Evolutionary conservation across 2,797 vertebrate species (phyloP), one percentile per base, ranked within the genome.

Genomic region (Sebastolobus altivelis): DNA sequence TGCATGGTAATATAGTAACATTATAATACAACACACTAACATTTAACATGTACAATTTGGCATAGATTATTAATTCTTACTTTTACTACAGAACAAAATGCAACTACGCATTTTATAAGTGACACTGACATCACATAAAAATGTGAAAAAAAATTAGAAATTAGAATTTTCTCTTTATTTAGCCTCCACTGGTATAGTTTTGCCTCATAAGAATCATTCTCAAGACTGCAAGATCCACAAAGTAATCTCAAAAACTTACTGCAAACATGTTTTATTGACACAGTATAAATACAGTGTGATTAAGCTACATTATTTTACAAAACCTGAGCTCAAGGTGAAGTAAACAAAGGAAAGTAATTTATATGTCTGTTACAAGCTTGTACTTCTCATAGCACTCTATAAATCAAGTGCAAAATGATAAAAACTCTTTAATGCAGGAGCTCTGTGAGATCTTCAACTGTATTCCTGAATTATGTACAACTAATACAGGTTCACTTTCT

Each of bases 181-280:
- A 25, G 25, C 25, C 25, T 25, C 25, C 25, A 25, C 25, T 25
- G 25, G 25, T 25, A 25, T 25, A 25, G 25, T 25, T 25, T 11
- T 65, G 6, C 20, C 2, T 59, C 4, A 37, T 59, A 40, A 25
- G 0, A 49, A 37, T 37, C 8, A 52, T 29, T 67, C 10, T 43
- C 5, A 35, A 59, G 37, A 33, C 37, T 43, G 20, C 13, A 54
- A 60, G 31, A 61, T 20, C n/a, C 6, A 75, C n/a, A 58, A 20
- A 71, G 7, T 9, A n/a, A 71, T 61, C 18, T 33, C 22, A 72
- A 65, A 77, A 65, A 4, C 1, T 3, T 29, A 69, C 63, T 85
- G 6, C 52, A 83, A 89, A 85, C 40, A 78, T 77, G 8, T 91
- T 91, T 92, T 90, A 90, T 93, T 77, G 82, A 86, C 52, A 77